These are phyloP conservation scores for Cosmopolites sordidus DNA, from an alignment of 2,888 invertebrate species.

Conservation along the genomic window DNA sequence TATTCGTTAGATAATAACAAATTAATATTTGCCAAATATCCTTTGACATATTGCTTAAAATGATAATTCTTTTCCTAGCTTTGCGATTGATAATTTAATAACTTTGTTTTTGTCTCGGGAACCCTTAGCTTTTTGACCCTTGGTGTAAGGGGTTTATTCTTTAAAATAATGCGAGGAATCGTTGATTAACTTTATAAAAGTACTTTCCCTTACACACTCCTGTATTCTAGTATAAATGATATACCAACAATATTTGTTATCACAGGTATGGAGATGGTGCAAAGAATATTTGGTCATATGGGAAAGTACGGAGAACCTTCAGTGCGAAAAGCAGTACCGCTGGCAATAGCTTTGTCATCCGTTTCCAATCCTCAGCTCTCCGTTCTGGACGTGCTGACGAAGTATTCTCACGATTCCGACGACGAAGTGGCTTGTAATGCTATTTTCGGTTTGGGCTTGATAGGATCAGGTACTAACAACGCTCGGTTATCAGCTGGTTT, in stretches of 20 bases:
- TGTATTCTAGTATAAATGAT: too few species aligned
- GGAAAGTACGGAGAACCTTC: slow-evolving; percentile 57
- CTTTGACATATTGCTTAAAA: too few species aligned
- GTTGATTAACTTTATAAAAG: too few species aligned
- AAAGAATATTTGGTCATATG: slow-evolving; percentile 89
- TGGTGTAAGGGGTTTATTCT: too few species aligned
- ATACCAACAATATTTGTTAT: slow-evolving; percentile 1
- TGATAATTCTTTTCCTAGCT: too few species aligned
- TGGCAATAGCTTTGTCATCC: slow-evolving; percentile 91
- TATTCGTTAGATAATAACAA: too few species aligned
- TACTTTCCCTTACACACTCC: too few species aligned
- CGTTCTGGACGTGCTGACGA: slow-evolving; percentile 93
- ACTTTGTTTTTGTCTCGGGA: too few species aligned
- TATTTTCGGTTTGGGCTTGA: slow-evolving; percentile 84
- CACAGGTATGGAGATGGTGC: slow-evolving; percentile 82
- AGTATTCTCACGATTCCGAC: slow-evolving; percentile 97
- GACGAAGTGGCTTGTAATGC: slow-evolving; percentile 97
- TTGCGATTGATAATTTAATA: too few species aligned
- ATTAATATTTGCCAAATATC: too few species aligned
- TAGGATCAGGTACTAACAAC: slow-evolving; percentile 60
- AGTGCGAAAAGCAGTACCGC: slow-evolving; percentile 89
- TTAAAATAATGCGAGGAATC: too few species aligned
- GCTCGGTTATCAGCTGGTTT: slow-evolving; percentile 94
- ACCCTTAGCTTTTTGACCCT: too few species aligned
- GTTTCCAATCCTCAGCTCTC: slow-evolving; percentile 94